Conservation (phyloP, 2,888 invertebrate genomes). For the Tryphoninae sp. region DNA sequence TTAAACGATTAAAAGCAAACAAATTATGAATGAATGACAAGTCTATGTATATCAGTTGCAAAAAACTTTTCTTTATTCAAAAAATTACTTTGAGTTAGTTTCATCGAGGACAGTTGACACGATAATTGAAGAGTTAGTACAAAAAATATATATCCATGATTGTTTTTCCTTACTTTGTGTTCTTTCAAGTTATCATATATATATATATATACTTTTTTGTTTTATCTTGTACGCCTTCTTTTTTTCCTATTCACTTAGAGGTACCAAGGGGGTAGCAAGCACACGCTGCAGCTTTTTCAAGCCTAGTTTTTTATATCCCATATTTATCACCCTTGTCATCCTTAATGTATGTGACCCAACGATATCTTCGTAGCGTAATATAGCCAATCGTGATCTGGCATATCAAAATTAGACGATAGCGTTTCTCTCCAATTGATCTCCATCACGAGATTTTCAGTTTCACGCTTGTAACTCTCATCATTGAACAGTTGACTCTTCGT, state of each 20-base stretch:
- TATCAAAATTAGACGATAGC: constrained; percentile 69
- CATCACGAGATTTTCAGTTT: constrained; percentile 66
- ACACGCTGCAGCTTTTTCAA: constrained; percentile 50
- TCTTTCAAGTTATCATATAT: constrained; percentile 31
- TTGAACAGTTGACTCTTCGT: constrained; percentile 68
- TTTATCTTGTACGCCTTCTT: constrained; percentile 31
- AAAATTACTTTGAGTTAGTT: constrained; percentile 66
- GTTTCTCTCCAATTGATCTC: constrained; percentile 74
- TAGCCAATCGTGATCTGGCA: constrained; percentile 72
- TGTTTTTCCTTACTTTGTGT: constrained; percentile 36
- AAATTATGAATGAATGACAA: constrained; percentile 22
- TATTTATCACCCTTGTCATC: constrained; percentile 26
- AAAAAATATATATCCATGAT: constrained; percentile 77
- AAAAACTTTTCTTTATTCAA: constrained; percentile 70
- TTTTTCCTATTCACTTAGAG: constrained; percentile 17
- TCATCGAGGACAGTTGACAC: constrained; percentile 40
- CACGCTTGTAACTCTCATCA: constrained; percentile 59
- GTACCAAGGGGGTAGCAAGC: constrained; percentile 54
- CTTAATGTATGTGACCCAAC: constrained; percentile 68
- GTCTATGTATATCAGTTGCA: constrained; percentile 35
- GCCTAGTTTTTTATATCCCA: background rate
- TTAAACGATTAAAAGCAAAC: background rate
- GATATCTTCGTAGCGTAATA: constrained; percentile 72
- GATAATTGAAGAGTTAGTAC: constrained; percentile 72
- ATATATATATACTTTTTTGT: constrained; percentile 21